These are phyloP conservation scores for Melangyna quadrimaculata DNA, from an alignment of 2,888 invertebrate species.

Conservation along the genomic window DNA sequence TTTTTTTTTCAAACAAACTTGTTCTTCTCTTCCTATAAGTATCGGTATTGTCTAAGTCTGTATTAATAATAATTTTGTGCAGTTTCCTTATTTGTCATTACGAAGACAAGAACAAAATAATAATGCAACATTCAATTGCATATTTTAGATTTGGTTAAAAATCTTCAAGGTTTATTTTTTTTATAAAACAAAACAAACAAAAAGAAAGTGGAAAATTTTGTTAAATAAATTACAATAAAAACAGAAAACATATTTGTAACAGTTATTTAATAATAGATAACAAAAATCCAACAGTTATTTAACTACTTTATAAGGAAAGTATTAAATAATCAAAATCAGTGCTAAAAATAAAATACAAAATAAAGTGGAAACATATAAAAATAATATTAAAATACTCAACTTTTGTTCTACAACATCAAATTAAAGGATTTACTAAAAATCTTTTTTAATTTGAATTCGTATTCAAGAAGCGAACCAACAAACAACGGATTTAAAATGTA, in stretches of 20 bases:
- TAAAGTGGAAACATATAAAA: neutral
- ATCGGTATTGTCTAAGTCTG: constrained; percentile 36
- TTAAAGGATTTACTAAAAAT: constrained; percentile 33
- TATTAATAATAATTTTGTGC: neutral
- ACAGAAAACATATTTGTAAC: neutral
- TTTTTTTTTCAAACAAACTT: constrained; percentile 5
- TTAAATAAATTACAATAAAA: neutral
- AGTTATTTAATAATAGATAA: neutral
- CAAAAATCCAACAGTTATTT: constrained; percentile 1
- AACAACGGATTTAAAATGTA: constrained; percentile 76
- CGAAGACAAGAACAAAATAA: neutral
- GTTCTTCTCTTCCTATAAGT: constrained; percentile 31
- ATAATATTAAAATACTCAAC: constrained; percentile 3
- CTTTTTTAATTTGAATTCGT: constrained; percentile 66
- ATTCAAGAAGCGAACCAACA: constrained; percentile 22
- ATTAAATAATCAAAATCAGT: constrained; percentile 43
- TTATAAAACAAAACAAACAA: neutral
- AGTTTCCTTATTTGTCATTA: neutral
- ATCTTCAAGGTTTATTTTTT: neutral
- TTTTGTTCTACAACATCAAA: neutral
- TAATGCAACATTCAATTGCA: neutral
- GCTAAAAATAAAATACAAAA: constrained; percentile 17
- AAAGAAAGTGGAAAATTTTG: neutral
- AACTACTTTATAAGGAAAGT: constrained; percentile 53
- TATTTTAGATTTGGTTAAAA: neutral